Evolutionary conservation across 2,113 vertebrate species (phyloP), one percentile per base, ranked within the genome.

Genomic region (Thunnus thynnus): DNA sequence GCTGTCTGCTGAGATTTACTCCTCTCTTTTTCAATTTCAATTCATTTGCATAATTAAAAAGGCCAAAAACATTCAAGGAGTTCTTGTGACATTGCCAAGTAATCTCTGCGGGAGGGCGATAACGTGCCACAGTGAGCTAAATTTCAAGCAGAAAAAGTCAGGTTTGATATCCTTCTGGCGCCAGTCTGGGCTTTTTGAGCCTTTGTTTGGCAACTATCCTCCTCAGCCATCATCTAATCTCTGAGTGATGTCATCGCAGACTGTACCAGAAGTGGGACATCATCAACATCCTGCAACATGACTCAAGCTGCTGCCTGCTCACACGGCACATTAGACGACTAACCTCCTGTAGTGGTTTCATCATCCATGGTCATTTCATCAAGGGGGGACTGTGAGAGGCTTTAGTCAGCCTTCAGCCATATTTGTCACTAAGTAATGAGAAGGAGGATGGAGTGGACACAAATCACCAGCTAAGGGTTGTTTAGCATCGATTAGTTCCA

Each of bases 1-100:
- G 75, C 83, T 82, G 88, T 91, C 88, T 89, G 80, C 58, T 73
- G 86, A 88, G 80, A 90, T 91, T 91, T 71, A 56, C 68, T 88
- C 3, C 1, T 36, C 72, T 83, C 61, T 85, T 86, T 90, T 88
- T 82, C 60, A 65, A 83, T 88, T 89, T 87, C 66, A 63, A 27
- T 72, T 91, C 36, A 91, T 91, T 89, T 88, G 65, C 88, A 92
- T 92, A 85, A 68, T 78, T 89, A 70, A 90, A 87, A 89, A 91
- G 80, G 71, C 76, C 88, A 78, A 88, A 88, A 90, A 83, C 64
- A 76, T 83, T 87, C 72, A 71, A 68, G 65, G 47, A 86, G 67
- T 63, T 78, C 51, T 41, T 66, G 65, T 73, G 78, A 82, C 82
- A 78, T 72, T 91, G 77, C 87, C 87, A 93, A 86, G 69, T 72